Evolutionary conservation across 2,888 invertebrate species (phyloP), one percentile per base, ranked within the genome.

Genomic region (Drosophila paramelanica): DNA sequence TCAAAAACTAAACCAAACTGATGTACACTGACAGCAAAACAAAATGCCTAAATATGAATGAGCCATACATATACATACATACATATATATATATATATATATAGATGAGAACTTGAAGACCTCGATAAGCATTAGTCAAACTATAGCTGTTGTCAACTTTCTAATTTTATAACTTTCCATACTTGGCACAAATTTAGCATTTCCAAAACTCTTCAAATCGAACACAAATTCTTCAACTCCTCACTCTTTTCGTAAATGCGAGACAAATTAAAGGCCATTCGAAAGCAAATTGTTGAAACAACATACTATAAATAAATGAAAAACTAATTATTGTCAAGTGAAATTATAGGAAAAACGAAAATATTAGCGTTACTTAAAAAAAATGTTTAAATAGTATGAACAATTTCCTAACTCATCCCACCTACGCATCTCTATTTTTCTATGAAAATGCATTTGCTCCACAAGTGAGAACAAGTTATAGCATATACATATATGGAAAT

Each of bases 401-500:
- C 70, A 90, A 91, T 89, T 91, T 91, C 90, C 91, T 91, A 90
- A 89, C 90, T 91, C 90, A 91, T 90, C 91, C 91, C 91, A 91
- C 91, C 91, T 91, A 88, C 77, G 80, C 83, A 87, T 89, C 90
- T 90, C 90, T 91, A 92, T 92, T 92, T 91, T 91, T 92, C 92
- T 91, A 91, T 90, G 76, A 87, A 81, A 77, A 79, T 77, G 79
- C 83, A 85, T 80, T 73, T 79, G 77, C 83, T 75, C 77, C 81
- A 73, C 78, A 73, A 72, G 77, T 69, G 69, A 78, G 71, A 74
- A 74, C 64, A 61, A 59, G 52, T 69, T 69, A 68, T 77, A 75
- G 67, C 52, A 51, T 61, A 69, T 43, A 67, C 52, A 51, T 61
- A 69, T 43, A 67, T 58, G 36, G 51, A 43, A 49, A 55, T 75